Evolutionary conservation across 1,140 invertebrate species (phyloP).

Genomic region (Drosophila suzukii): DNA sequence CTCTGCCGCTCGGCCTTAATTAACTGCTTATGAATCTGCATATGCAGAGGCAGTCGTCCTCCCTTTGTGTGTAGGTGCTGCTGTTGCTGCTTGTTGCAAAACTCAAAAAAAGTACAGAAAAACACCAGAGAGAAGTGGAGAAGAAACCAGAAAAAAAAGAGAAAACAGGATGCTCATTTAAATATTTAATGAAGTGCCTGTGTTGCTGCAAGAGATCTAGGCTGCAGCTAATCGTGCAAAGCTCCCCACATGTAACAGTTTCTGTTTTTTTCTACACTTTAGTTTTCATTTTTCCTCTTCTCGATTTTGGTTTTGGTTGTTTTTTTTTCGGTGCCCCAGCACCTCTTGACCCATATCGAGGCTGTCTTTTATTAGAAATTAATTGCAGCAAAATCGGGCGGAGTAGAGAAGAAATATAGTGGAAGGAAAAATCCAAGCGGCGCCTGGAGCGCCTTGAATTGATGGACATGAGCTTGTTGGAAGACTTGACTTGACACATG

Average conservation of each 20-base stretch:
- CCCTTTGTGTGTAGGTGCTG: conserved; percentile 62
- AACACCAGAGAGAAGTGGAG: conserved; percentile 12
- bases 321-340: conserved; percentile 20
- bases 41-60: conserved; percentile 60
- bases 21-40: conserved; percentile 82
- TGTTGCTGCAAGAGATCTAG: conserved; percentile 67
- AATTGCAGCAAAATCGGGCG: conserved; percentile 64
- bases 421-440: conserved; percentile 35
- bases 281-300: conserved; percentile 37
- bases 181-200: conserved; percentile 82
- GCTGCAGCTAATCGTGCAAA: conserved; percentile 69
- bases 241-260: conserved; percentile 67
- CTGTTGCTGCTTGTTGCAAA: conserved; percentile 47
- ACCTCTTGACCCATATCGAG: conserved; percentile 74
- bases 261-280: conserved; percentile 44
- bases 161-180: conserved; percentile 81
- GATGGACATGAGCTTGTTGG: conserved; percentile 71
- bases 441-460: conserved; percentile 67
- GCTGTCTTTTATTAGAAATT: conserved; percentile 83
- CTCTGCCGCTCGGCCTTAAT: conserved; percentile 64
- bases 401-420: conserved; percentile 2
- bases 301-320: conserved; percentile 21
- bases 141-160: conserved; percentile 45
- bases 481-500: conserved; percentile 73
- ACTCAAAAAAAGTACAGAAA: conserved; percentile 23